Percentiles rank a stretch among this genome's conserved stretches.
Conservation (phyloP, 1,140 invertebrate species). For the Myzus persicae region DNA sequence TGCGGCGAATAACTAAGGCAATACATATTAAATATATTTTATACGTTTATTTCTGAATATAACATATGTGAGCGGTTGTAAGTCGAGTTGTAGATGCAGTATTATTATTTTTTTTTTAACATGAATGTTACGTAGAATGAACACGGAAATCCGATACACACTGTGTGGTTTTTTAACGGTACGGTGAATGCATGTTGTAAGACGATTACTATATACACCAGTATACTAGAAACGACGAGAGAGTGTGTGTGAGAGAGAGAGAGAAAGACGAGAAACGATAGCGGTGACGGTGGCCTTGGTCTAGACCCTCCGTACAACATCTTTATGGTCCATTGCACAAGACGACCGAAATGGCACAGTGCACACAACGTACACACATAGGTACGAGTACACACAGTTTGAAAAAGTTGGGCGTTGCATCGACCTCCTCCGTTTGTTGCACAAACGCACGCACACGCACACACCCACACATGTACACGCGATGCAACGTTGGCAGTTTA, state of each 20-base stretch:
- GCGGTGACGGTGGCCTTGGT: conserved; percentile 8
- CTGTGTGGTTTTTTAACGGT: conserved; percentile 13
- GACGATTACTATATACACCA: neutral
- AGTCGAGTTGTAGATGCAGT: neutral
- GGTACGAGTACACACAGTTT: neutral
- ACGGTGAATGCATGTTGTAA: neutral
- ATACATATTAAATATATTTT: neutral
- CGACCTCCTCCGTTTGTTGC: neutral
- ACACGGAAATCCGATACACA: neutral
- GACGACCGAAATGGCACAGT: conserved; percentile 32
- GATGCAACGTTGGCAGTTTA: conserved; percentile 18
- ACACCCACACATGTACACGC: neutral
- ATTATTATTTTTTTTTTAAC: neutral
- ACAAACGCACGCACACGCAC: neutral
- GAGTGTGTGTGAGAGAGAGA: neutral
- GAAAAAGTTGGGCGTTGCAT: conserved; percentile 34
- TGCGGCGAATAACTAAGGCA: neutral
- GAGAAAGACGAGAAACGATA: too few species aligned
- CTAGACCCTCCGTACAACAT: conserved; percentile 33
- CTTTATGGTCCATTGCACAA: conserved; percentile 46
- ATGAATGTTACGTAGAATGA: neutral
- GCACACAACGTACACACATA: neutral
- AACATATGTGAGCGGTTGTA: neutral
- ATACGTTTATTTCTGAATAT: neutral
- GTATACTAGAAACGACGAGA: neutral